Evolutionary conservation across 1,140 invertebrate genomes (phyloP).

Genomic region (Papilio helenus): DNA sequence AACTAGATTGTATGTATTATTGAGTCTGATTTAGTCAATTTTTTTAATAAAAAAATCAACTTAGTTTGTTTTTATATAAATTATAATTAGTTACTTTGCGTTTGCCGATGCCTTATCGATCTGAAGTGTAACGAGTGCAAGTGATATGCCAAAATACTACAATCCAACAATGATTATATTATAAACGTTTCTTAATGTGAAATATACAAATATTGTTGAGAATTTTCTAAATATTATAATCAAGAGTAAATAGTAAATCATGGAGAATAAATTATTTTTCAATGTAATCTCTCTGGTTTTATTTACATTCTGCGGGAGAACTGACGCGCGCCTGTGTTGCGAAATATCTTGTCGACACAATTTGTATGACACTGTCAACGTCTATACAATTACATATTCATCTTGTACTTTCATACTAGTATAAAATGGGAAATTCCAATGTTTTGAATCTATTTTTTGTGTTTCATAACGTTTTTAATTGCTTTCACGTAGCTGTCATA

Average conservation of each 20-base stretch:
- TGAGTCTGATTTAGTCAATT: slow-evolving; percentile 36
- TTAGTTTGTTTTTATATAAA: not conserved
- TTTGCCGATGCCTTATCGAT: slow-evolving; percentile 50
- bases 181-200: slow-evolving; percentile 79
- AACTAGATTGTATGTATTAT: slow-evolving; percentile 28
- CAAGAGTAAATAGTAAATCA: slow-evolving; percentile 79
- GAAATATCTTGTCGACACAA: slow-evolving; percentile 1
- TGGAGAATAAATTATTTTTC: slow-evolving; percentile 83
- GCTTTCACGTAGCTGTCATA: not conserved
- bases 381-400: not conserved
- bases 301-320: slow-evolving; percentile 50
- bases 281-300: slow-evolving; percentile 70
- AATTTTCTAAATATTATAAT: slow-evolving; percentile 81
- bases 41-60: slow-evolving; percentile 21
- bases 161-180: slow-evolving; percentile 79
- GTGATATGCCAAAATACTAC: slow-evolving; percentile 79
- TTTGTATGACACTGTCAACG: not conserved
- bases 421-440: not conserved
- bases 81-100: slow-evolving; percentile 33
- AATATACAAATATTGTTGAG: slow-evolving; percentile 83
- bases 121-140: slow-evolving; percentile 63
- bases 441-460: not conserved
- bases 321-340: slow-evolving; percentile 7
- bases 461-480: too few species aligned
- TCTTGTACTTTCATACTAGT: not conserved